Evolutionary conservation across 2,888 invertebrate species (phyloP).

Genomic region (Mimachlamys varia): DNA sequence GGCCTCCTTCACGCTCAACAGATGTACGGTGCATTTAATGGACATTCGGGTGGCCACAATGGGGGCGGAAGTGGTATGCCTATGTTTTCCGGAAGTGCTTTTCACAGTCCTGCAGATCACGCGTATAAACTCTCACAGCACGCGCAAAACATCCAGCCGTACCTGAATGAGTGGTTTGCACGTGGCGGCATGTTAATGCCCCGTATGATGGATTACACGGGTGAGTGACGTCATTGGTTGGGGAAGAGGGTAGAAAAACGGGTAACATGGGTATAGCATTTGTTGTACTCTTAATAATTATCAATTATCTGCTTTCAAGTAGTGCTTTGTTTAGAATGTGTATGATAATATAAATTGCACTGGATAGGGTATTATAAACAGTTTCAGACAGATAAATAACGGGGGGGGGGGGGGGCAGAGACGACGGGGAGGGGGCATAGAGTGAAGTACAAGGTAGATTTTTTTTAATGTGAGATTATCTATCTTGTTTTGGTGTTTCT

Average conservation of each 20-base stretch:
- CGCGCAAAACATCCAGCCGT: slow-evolving; percentile 65
- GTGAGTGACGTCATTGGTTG: slow-evolving; percentile 54
- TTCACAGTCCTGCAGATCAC: slow-evolving; percentile 76
- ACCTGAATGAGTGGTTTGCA: slow-evolving; percentile 91
- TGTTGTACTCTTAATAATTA: neutral
- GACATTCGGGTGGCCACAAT: slow-evolving; percentile 57
- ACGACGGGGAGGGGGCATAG: no score
- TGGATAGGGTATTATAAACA: no score
- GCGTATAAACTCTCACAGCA: slow-evolving; percentile 74
- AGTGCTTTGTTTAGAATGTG: no score
- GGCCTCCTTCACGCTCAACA: slow-evolving; percentile 64
- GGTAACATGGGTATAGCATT: neutral
- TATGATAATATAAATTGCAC: no score
- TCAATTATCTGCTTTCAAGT: no score
- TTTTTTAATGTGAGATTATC: no score
- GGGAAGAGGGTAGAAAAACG: neutral
- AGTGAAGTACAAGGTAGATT: no score
- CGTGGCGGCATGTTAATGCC: slow-evolving; percentile 96
- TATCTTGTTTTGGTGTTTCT: no score
- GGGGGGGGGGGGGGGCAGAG: no score
- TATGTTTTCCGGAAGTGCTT: slow-evolving; percentile 73
- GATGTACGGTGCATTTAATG: slow-evolving; percentile 58
- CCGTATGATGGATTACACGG: slow-evolving; percentile 82
- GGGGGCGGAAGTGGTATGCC: slow-evolving; percentile 57
- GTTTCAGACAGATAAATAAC: no score